Base-by-base conservation (phyloP, 2,888 invertebrate species). In the Drosophila meridiana region DNA sequence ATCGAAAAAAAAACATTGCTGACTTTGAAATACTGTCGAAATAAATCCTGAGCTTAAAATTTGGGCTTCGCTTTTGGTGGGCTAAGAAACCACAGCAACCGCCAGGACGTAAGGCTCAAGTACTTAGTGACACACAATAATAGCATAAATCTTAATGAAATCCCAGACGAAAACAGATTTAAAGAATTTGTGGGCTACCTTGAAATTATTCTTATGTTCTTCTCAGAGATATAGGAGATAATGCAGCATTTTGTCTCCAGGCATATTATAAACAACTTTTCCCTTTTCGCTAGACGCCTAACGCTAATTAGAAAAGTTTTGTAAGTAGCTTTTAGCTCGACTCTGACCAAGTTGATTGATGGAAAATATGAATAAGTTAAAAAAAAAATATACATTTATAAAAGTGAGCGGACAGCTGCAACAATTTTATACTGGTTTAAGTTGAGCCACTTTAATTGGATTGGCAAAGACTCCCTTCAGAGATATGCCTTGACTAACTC, bases 271-370 rank as follows among this genome's bases (percentile, higher is more conserved):
- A 66, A 50, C 30, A 60, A 43, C 48, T 53, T 40, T 60, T 58
- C 45, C 42, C 32, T 36, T 38, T 30, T 13, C 36, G 34, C 26
- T 13, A 28, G 9, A 9, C 32, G 28, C 48, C 20, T 36, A 62
- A 67, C 43, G 62, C 76, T 80, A 78, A 78, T 78, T 78, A 71
- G 58, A 80, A 80, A 78, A 78, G 72, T 78, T 74, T 64, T 26
- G 13, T 20, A 78, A 73, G 76, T 45, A 65, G 62, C 60, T 57
- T 48, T 47, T 14, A 14, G 42, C 20, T 30, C 45, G 14, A 7
- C 53, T 55, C 43, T 5, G 36, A n/a, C 30, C 32, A 32, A 47
- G 34, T 67, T 78, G 77, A 78, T 78, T 78, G 76, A 78, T 80
- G 80, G 47, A 34, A 53, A 77, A 64, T 64, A 58, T 61, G 13